Conservation (phyloP, 1,140 invertebrate genomes). For the Drosophila nebulosa region DNA sequence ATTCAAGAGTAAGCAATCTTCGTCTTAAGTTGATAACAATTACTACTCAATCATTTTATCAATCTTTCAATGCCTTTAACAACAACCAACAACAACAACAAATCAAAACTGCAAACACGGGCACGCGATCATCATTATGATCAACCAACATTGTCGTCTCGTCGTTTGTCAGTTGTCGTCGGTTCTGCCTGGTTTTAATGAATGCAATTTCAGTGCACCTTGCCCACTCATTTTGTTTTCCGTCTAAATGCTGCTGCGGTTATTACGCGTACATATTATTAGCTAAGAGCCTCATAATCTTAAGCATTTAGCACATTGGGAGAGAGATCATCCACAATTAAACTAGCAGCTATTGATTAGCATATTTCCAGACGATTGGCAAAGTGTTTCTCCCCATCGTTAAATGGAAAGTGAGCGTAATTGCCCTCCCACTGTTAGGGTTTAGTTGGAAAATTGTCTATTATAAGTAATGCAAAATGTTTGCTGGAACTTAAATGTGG, state of each 20-base stretch:
- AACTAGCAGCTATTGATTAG: slow-evolving; percentile 27
- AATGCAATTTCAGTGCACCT: slow-evolving; percentile 37
- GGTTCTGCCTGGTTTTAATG: slow-evolving; percentile 22
- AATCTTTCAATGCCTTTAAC: not conserved
- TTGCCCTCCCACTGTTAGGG: not conserved
- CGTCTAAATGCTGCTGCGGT: not conserved
- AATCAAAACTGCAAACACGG: not conserved
- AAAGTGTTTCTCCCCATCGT: slow-evolving; percentile 17
- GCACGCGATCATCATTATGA: slow-evolving; percentile 47
- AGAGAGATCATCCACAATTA: slow-evolving; percentile 2
- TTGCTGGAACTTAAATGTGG: not conserved
- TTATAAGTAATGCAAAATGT: not conserved
- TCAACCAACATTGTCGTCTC: not conserved
- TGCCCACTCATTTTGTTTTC: not conserved
- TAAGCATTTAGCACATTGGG: slow-evolving; percentile 41
- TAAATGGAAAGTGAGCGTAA: not conserved
- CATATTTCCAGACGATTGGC: slow-evolving; percentile 21
- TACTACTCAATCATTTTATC: slow-evolving; percentile 20
- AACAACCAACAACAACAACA: too few relatives aligned
- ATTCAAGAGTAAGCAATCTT: not conserved
- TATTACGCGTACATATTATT: not conserved
- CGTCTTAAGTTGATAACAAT: slow-evolving; percentile 1
- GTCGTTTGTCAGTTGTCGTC: slow-evolving; percentile 2
- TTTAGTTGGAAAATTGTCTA: not conserved
- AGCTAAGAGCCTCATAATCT: slow-evolving; percentile 18